Conservation (phyloP, 2,113 vertebrate species). For the Sisor rabdophorus region DNA sequence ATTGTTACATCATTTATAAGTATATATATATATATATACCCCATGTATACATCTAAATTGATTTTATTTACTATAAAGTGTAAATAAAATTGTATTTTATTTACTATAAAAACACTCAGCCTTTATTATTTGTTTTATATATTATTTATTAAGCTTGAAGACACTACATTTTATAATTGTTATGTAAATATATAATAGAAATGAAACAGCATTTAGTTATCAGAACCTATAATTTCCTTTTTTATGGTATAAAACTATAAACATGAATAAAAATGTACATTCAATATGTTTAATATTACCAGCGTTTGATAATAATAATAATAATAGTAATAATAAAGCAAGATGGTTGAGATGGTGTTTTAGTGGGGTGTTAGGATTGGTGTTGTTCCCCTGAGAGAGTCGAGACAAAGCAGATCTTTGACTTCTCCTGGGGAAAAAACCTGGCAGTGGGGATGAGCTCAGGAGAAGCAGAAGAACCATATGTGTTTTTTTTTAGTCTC, state of each 20-base stretch:
- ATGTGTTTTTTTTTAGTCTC: not conserved
- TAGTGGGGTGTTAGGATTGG: not conserved
- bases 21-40: not conserved
- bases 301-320: not conserved
- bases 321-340: too few relatives aligned
- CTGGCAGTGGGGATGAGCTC: not conserved
- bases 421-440: not conserved
- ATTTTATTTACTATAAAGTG: not conserved
- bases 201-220: too few relatives aligned
- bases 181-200: too few relatives aligned
- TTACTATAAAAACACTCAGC: not conserved
- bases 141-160: too few relatives aligned
- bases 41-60: not conserved
- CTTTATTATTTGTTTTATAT: too few relatives aligned
- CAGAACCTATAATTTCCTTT: not conserved
- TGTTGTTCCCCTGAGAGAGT: not conserved
- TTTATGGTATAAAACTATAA: not conserved
- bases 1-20: too few relatives aligned
- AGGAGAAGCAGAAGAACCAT: constrained; percentile 15
- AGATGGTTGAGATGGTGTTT: not conserved
- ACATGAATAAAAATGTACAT: not conserved
- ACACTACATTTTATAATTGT: too few relatives aligned
- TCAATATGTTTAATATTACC: too few relatives aligned
- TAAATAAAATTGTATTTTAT: not conserved
- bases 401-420: not conserved